Evolutionary conservation across 2,113 vertebrate species (phyloP).

Genomic region (Toxotes chatareus): DNA sequence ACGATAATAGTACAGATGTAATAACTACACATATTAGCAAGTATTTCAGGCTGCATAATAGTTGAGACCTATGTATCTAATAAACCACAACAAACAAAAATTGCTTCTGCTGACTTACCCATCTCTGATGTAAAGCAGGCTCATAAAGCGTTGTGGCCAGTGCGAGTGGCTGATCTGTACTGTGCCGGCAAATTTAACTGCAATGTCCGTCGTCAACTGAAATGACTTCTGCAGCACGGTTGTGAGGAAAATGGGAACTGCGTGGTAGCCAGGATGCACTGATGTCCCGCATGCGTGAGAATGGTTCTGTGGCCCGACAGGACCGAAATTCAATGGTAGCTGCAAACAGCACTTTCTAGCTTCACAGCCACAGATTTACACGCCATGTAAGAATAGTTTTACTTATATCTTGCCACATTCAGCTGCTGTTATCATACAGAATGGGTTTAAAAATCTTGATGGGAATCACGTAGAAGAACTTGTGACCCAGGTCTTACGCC

Average conservation of each 20-base stretch:
- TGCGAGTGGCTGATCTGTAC: background rate
- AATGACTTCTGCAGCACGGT: background rate
- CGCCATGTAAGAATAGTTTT: background rate
- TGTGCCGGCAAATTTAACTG: fast-evolving
- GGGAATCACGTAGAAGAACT: too few species aligned
- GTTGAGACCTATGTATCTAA: background rate
- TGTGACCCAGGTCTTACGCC: too few species aligned
- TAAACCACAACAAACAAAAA: background rate
- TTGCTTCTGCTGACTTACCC: slow-evolving; percentile 17
- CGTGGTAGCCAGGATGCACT: too few species aligned
- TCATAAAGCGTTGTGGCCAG: background rate
- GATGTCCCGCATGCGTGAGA: background rate
- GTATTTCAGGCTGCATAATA: background rate
- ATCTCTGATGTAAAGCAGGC: background rate
- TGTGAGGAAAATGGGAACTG: background rate
- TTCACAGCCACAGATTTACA: background rate
- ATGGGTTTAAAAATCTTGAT: too few species aligned
- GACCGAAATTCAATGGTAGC: background rate
- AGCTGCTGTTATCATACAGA: background rate
- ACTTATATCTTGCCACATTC: too few species aligned
- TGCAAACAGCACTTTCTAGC: background rate
- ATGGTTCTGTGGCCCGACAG: background rate
- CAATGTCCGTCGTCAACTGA: background rate
- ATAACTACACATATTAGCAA: background rate
- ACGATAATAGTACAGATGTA: background rate